Conservation (phyloP, 1,140 invertebrate species). For the Drosophila ananassae region DNA sequence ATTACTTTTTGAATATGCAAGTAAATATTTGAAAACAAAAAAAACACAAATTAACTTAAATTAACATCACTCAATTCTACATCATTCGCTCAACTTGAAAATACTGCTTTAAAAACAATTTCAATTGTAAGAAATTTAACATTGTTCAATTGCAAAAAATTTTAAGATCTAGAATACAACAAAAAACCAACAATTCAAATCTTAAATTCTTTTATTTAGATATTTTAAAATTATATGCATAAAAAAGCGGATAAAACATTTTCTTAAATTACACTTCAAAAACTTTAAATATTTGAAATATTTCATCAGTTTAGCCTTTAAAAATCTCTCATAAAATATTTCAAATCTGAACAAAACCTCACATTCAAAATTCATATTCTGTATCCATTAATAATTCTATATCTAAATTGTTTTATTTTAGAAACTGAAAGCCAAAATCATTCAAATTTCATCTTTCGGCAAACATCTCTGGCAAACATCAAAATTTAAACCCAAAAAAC, state of each 20-base stretch:
- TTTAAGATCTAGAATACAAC: not conserved
- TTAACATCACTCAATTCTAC: too few species aligned
- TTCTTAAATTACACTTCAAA: not conserved
- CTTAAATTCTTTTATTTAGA: not conserved
- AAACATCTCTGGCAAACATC: slow-evolving; percentile 59
- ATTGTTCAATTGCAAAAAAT: not conserved
- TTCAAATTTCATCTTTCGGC: slow-evolving; percentile 67
- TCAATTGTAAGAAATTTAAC: too few species aligned
- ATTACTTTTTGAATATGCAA: not conserved
- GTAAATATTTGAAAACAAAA: not conserved
- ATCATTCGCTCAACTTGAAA: too few species aligned
- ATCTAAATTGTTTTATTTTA: slow-evolving; percentile 72
- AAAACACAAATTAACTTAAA: not conserved
- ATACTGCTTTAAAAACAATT: too few species aligned
- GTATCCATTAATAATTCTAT: not conserved
- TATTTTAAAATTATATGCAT: slow-evolving; percentile 10
- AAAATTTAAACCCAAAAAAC: slow-evolving; percentile 36
- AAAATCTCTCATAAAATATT: not conserved
- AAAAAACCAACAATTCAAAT: not conserved
- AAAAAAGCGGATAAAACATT: not conserved
- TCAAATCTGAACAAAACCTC: not conserved
- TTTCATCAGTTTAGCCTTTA: slow-evolving; percentile 1
- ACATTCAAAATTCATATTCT: not conserved
- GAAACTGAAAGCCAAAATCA: slow-evolving; percentile 41
- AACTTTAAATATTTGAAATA: not conserved